Conservation (phyloP, 2,888 invertebrate genomes). For the Epistrophe grossulariae region DNA sequence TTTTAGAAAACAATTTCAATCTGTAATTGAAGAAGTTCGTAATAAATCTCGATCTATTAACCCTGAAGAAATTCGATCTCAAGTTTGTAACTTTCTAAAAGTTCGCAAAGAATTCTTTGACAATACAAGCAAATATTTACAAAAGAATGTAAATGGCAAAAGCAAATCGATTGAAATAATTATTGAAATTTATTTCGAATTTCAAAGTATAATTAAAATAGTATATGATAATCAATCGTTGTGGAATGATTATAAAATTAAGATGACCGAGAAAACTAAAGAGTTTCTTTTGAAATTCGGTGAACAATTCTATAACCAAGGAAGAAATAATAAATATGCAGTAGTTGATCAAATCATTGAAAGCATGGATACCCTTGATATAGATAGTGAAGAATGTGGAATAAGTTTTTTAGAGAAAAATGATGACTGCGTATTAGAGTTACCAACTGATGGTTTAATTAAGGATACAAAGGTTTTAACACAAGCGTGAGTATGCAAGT, state of each 20-base stretch:
- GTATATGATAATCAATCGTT: not conserved
- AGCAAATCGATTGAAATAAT: not conserved
- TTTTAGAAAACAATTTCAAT: conserved; percentile 40
- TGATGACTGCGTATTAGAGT: not conserved
- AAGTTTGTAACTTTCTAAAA: not conserved
- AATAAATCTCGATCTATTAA: not conserved
- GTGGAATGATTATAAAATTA: not conserved
- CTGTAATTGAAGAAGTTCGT: conserved; percentile 6
- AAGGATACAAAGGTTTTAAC: not conserved
- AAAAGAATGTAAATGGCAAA: not conserved
- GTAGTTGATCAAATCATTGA: not conserved
- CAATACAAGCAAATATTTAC: conserved; percentile 6
- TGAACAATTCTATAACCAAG: not conserved
- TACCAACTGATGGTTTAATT: conserved; percentile 15
- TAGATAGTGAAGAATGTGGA: conserved; percentile 8
- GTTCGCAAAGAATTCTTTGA: conserved; percentile 17
- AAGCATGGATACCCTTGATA: conserved; percentile 34
- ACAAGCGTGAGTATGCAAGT: conserved; percentile 32
- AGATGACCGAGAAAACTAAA: conserved; percentile 18
- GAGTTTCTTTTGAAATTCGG: conserved; percentile 21
- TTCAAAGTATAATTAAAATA: not conserved
- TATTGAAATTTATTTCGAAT: conserved; percentile 4
- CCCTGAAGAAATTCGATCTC: not conserved
- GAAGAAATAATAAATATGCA: not conserved
- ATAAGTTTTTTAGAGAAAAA: not conserved